Evolutionary conservation across 2,113 vertebrate species (phyloP).

Genomic region (Melospiza melodia): DNA sequence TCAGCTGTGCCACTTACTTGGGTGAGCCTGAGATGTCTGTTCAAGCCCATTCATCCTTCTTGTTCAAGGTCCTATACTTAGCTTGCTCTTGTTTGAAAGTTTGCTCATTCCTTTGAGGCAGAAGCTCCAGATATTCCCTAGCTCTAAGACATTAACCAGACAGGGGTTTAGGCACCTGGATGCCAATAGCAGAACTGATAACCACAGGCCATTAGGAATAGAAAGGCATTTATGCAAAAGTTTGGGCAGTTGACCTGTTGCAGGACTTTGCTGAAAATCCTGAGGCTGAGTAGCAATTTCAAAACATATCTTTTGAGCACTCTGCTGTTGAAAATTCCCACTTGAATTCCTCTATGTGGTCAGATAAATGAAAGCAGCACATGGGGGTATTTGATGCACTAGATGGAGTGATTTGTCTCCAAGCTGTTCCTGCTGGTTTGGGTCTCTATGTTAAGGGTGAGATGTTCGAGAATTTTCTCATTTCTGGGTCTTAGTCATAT

Average conservation of each 20-base stretch:
- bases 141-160: neutral
- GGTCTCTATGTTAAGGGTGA: neutral
- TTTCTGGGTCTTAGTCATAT: neutral
- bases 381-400: rapidly evolving
- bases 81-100: neutral
- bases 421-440: neutral
- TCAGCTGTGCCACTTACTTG: neutral
- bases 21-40: neutral
- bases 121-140: neutral
- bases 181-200: neutral
- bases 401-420: neutral
- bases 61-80: neutral
- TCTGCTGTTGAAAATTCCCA: neutral
- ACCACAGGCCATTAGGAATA: neutral
- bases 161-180: neutral
- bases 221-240: neutral
- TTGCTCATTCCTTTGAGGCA: neutral
- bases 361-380: neutral
- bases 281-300: neutral
- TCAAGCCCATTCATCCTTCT: neutral
- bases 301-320: neutral
- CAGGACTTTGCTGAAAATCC: neutral
- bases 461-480: neutral
- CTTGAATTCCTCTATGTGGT: neutral
- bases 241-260: neutral